Evolutionary conservation across 2,888 invertebrate species (phyloP), one percentile per base, ranked within the genome.

Genomic region (Lepidocyrtinus sp.): DNA sequence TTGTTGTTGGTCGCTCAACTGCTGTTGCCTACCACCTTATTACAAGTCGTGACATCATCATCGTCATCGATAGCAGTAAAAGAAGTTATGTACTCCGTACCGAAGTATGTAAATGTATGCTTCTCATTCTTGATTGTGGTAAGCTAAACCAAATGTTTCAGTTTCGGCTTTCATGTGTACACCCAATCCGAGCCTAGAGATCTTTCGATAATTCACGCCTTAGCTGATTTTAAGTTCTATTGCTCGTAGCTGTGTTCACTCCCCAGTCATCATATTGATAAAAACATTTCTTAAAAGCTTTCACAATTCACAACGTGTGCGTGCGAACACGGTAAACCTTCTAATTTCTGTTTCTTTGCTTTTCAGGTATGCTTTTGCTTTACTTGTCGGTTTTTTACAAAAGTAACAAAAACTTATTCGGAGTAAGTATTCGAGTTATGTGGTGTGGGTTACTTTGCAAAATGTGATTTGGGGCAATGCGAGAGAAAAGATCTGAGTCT

Each of bases 191-290:
- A 81, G 65, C 74, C 22, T 46, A 77, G 74, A 79, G 82, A 84
- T 84, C 81, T 82, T 59, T 70, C 82, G 84, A 84, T 84, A 84
- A 84, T 84, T 84, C 84, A 84, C 84, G 84, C 84, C 84, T 84
- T 75, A 63, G 70, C 63, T 70, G 36, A 36, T 36, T 36, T 5
- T 36, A 36, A 74, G 63, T 64, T 74, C 69, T 74, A 68, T 80
- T 71, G 36, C 70, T 80, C 62, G 36, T 68, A 70, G 74, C 46
- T 70, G 17, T 36, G 74, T 70, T 75, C 79, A 74, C 74, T 74
- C 69, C 78, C 73, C 73, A 78, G 27, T 63, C 65, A 72, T 78
- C 63, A 71, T 59, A 77, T 71, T 77, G 46, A 36, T 36, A 36
- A 5, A 36, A 36, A 36, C 12, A 36, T 36, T 36, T 36, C 36